phyloP scores from a whole-genome alignment of 2,797 vertebrate species.

The Staurois parvus region DNA sequence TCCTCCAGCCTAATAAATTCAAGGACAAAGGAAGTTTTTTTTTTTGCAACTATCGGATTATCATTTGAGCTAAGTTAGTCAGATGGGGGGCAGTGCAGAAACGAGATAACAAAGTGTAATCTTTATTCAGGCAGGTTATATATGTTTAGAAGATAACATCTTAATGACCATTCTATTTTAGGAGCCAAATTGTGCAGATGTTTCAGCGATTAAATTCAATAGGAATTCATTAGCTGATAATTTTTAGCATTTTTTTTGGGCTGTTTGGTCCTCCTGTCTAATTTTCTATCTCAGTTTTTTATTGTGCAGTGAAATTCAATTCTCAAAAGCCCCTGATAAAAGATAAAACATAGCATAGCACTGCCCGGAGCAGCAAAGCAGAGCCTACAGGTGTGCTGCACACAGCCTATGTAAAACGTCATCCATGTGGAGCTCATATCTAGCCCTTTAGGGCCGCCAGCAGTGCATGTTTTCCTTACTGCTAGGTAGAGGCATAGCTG shows the following conservation, averaged over 20 bases:
- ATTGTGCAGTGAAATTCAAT: not conserved
- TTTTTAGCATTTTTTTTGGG: slow-evolving; percentile 17
- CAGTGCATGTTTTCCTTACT: too few species aligned
- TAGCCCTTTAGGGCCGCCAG: not conserved
- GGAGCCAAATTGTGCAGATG: slow-evolving; percentile 77
- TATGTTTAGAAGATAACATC: slow-evolving; percentile 82
- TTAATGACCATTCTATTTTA: slow-evolving; percentile 76
- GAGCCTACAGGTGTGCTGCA: not conserved
- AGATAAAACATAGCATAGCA: too few species aligned
- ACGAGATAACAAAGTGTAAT: slow-evolving; percentile 89
- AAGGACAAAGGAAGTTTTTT: slow-evolving; percentile 82
- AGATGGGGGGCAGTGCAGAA: slow-evolving; percentile 71
- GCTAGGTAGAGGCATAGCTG: too few species aligned
- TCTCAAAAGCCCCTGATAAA: not conserved
- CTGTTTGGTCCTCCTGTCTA: slow-evolving; percentile 3
- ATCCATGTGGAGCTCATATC: not conserved
- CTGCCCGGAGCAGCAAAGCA: not conserved
- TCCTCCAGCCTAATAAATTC: slow-evolving; percentile 71
- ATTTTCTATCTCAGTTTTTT: not conserved
- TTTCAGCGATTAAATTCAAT: slow-evolving; percentile 74
- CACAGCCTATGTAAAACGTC: not conserved
- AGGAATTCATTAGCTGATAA: slow-evolving; percentile 42
- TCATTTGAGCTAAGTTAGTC: slow-evolving; percentile 84
- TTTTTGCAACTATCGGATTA: slow-evolving; percentile 83
- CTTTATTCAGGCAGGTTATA: slow-evolving; percentile 78